A percentile compares a stretch with the other conserved stretches of the same genome.
Evolutionary conservation across 2,888 invertebrate species (phyloP).

Genomic region (Nemoura dubitans): DNA sequence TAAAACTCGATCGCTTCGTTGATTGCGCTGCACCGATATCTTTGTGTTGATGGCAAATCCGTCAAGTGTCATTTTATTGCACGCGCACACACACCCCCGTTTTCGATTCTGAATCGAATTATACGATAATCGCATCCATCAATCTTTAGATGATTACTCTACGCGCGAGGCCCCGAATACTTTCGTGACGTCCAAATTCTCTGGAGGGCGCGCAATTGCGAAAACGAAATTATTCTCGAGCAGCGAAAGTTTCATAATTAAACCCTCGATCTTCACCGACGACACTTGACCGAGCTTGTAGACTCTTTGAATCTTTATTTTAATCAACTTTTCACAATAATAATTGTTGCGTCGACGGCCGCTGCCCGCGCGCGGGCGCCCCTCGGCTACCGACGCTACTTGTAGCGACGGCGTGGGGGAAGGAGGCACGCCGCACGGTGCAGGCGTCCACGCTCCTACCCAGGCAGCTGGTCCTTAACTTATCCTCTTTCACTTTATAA

Average conservation of each 20-base stretch:
- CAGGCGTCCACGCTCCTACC: neutral
- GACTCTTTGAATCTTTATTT: neutral
- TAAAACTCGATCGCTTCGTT: neutral
- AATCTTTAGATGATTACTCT: neutral
- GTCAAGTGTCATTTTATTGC: neutral
- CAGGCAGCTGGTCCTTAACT: slow-evolving; percentile 42
- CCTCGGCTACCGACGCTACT: neutral
- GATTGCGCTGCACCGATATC: neutral
- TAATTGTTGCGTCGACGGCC: slow-evolving; percentile 1
- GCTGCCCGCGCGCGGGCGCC: neutral
- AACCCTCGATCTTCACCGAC: neutral
- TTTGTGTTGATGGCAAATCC: neutral
- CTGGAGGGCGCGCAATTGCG: neutral
- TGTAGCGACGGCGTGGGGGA: neutral
- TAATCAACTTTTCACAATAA: slow-evolving; percentile 4
- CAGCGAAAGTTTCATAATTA: neutral
- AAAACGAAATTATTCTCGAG: neutral
- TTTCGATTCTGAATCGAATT: neutral
- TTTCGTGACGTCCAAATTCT: neutral
- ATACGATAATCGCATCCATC: slow-evolving; percentile 3
- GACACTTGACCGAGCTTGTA: neutral
- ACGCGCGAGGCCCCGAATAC: too few relatives aligned
- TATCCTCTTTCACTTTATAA: neutral
- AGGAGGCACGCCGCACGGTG: neutral
- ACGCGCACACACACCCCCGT: neutral